phyloP scores from a whole-genome alignment of 2,888 invertebrate species.

The Siphlonurus alternatus region DNA sequence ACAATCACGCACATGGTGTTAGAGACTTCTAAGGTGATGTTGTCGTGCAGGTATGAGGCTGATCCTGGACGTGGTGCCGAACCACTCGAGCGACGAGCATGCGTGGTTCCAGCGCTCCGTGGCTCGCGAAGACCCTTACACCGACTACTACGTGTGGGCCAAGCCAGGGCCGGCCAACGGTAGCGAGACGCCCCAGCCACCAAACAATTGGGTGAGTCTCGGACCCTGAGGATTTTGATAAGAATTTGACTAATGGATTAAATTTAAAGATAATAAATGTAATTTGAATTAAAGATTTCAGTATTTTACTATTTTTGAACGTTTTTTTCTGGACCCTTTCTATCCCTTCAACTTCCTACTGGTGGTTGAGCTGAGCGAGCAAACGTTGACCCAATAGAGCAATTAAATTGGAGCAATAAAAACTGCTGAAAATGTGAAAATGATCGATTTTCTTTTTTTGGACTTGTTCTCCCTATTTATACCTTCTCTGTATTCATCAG shows the following conservation, averaged over 20 bases:
- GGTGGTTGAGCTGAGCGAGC: no score
- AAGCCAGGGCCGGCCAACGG: slow-evolving; percentile 27
- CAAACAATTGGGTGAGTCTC: slow-evolving; percentile 17
- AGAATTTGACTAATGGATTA: no score
- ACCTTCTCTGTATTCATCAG: slow-evolving; percentile 8
- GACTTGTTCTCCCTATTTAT: background rate
- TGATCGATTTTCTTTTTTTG: no score
- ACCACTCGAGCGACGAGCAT: slow-evolving; percentile 61
- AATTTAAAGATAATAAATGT: background rate
- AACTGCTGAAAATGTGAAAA: no score
- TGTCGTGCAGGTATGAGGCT: slow-evolving; percentile 35
- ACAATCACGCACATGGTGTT: background rate
- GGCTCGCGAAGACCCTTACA: slow-evolving; percentile 38
- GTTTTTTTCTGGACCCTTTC: background rate
- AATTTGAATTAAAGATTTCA: background rate
- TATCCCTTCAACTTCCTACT: no score
- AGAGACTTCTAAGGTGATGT: background rate
- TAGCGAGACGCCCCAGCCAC: slow-evolving; percentile 13
- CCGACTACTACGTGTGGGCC: slow-evolving; percentile 65
- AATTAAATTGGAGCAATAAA: no score
- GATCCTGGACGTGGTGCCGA: slow-evolving; percentile 49
- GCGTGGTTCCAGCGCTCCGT: slow-evolving; percentile 65
- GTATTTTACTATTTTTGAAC: background rate
- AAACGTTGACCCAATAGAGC: no score
- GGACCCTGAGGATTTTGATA: no score